phyloP scores from a whole-genome alignment of 2,888 invertebrate species.

The Ischnus inquisitorius region DNA sequence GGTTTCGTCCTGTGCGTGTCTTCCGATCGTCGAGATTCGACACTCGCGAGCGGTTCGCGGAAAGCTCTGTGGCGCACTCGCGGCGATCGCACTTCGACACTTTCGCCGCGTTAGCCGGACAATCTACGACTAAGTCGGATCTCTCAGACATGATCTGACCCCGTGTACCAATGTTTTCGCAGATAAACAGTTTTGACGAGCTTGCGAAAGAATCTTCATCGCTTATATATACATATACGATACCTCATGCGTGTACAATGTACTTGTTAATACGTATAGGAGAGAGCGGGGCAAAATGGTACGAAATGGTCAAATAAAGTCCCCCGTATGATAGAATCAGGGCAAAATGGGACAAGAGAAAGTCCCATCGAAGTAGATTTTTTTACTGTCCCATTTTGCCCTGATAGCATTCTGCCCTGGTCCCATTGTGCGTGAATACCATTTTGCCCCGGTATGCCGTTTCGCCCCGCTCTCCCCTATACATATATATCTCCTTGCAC shows the following conservation, averaged over 20 bases:
- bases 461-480: too few species aligned
- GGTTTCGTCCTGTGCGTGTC: neutral
- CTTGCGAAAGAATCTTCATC: conserved; percentile 41
- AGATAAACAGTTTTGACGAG: conserved; percentile 58
- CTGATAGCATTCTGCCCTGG: too few species aligned
- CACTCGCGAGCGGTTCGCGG: neutral
- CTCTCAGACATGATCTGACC: conserved; percentile 58
- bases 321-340: too few species aligned
- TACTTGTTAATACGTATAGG: neutral
- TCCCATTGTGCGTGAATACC: too few species aligned
- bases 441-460: too few species aligned
- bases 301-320: too few species aligned
- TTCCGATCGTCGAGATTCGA: neutral
- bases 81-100: conserved; percentile 2
- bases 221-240: conserved; percentile 33
- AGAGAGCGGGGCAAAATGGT: too few species aligned
- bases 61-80: conserved; percentile 16
- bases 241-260: neutral
- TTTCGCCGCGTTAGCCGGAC: conserved; percentile 39
- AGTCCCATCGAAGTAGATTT: too few species aligned
- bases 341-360: too few species aligned
- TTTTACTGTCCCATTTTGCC: too few species aligned
- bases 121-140: conserved; percentile 50
- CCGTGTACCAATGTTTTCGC: conserved; percentile 48
- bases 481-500: neutral